Evolutionary conservation across 2,888 invertebrate species (phyloP).

Genomic region (Strigamia transsilvanica): DNA sequence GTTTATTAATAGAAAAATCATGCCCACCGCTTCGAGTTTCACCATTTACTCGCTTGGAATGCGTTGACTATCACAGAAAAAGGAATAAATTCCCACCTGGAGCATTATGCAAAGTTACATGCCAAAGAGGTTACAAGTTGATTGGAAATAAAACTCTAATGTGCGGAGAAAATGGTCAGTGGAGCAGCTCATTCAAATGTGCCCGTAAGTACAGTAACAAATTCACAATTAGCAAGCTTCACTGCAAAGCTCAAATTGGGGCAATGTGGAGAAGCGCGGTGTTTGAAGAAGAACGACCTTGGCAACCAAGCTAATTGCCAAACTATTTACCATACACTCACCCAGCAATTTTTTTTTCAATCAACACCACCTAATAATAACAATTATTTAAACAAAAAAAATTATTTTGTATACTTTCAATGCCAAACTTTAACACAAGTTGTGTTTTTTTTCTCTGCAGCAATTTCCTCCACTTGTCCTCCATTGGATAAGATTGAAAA

Average conservation of each 20-base stretch:
- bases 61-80: constrained; percentile 11
- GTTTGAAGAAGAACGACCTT: neutral
- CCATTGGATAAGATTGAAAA: constrained; percentile 66
- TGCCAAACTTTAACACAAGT: constrained; percentile 38
- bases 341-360: neutral
- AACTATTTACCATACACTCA: neutral
- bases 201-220: constrained; percentile 44
- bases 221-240: neutral
- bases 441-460: constrained; percentile 52
- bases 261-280: neutral
- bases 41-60: constrained; percentile 1
- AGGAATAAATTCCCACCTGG: constrained; percentile 32
- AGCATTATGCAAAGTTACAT: constrained; percentile 65
- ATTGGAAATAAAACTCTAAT: constrained; percentile 67
- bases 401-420: no score
- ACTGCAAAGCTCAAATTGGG: neutral
- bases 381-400: no score
- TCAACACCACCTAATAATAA: neutral
- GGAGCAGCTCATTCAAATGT: constrained; percentile 60
- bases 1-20: constrained; percentile 27
- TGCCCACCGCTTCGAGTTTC: constrained; percentile 5
- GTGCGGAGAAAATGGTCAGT: constrained; percentile 68
- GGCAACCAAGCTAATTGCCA: neutral
- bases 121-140: constrained; percentile 69
- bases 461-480: constrained; percentile 65